Evolutionary conservation across 2,113 vertebrate species (phyloP).

Genomic region (Hippoglossus stenolepis): DNA sequence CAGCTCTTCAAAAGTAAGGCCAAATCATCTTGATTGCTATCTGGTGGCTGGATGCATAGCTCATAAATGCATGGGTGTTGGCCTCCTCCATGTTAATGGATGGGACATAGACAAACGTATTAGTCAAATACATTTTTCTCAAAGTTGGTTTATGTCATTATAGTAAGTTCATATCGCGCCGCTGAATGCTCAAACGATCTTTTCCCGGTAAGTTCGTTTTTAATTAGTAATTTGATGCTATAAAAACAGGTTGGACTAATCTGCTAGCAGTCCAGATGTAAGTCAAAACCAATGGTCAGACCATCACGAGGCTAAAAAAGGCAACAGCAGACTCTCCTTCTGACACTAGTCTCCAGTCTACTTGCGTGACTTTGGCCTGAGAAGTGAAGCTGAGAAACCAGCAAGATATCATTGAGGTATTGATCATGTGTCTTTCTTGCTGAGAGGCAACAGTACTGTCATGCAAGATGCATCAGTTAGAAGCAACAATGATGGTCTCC

Average conservation of each 20-base stretch:
- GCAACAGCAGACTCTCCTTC: neutral
- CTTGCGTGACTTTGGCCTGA: neutral
- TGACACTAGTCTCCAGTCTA: neutral
- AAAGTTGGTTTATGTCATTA: too few species aligned
- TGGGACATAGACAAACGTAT: too few species aligned
- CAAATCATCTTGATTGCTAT: neutral
- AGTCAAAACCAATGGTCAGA: neutral
- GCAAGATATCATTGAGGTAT: constrained; percentile 38
- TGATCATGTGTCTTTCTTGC: constrained; percentile 41
- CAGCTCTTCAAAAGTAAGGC: neutral
- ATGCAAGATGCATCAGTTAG: constrained; percentile 18
- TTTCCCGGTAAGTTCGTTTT: too few species aligned
- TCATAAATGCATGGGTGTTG: too few species aligned
- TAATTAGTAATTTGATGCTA: too few species aligned
- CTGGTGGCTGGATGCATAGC: neutral
- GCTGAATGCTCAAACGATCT: too few species aligned
- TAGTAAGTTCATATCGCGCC: too few species aligned
- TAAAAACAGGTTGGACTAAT: too few species aligned
- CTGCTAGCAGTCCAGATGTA: neutral
- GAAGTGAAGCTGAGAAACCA: constrained; percentile 19
- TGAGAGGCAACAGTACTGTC: constrained; percentile 17
- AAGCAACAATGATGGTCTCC: constrained; percentile 24
- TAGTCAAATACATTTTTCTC: too few species aligned
- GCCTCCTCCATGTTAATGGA: too few species aligned
- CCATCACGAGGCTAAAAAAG: neutral